phyloP scores from a whole-genome alignment of 1,140 invertebrate genomes.

The Drosophila busckii region DNA sequence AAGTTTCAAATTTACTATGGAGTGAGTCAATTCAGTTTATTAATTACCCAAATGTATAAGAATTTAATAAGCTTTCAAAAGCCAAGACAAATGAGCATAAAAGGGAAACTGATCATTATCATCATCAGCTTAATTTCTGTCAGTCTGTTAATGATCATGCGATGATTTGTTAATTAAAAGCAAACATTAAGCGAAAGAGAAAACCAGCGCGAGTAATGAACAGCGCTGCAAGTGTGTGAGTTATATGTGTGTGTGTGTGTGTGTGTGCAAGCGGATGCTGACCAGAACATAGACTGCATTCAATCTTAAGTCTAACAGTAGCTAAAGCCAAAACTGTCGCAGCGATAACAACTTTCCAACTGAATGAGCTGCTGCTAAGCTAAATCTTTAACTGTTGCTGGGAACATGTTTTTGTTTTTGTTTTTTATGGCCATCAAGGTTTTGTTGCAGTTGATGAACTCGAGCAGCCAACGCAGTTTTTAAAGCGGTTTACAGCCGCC shows the following conservation, averaged over 20 bases:
- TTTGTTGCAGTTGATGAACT: conserved; percentile 68
- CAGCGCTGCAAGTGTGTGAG: too few species aligned
- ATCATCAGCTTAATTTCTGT: conserved; percentile 47
- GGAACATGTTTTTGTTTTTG: conserved; percentile 53
- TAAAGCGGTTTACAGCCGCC: conserved; percentile 55
- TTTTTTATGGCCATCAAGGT: conserved; percentile 68
- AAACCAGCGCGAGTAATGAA: conserved; percentile 49
- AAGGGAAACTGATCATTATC: conserved; percentile 14
- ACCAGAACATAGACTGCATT: conserved; percentile 11
- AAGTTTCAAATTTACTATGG: too few species aligned
- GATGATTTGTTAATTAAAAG: conserved; percentile 75
- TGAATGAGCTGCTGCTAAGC: neutral
- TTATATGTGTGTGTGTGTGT: too few species aligned
- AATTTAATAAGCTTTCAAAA: conserved; percentile 1
- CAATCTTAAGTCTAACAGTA: conserved; percentile 33
- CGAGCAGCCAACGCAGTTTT: conserved; percentile 60
- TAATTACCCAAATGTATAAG: too few species aligned
- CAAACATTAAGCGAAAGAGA: conserved; percentile 60
- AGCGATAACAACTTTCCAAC: conserved; percentile 61
- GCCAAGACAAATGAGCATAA: conserved; percentile 5
- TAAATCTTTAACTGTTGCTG: too few species aligned
- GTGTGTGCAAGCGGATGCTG: neutral
- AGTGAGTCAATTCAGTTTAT: too few species aligned
- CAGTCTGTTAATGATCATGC: conserved; percentile 61
- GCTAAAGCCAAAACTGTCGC: conserved; percentile 48